Base-by-base conservation (phyloP, 92 coral and sea anemone species). In the Pocillopora meandrina region DNA sequence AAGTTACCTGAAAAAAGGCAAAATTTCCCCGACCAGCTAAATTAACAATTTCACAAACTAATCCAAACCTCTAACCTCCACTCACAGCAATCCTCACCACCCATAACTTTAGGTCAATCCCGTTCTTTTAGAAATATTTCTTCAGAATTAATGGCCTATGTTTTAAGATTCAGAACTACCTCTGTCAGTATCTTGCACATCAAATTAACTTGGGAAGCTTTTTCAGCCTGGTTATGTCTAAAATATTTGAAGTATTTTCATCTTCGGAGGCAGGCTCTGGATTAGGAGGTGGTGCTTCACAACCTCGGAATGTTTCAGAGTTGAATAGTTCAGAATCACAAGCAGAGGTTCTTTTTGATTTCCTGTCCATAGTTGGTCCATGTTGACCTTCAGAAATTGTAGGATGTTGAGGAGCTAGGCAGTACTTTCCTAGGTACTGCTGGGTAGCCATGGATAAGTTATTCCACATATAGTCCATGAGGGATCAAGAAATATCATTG, bases 401-500 rank as follows among this genome's bases (percentile, higher is more conserved):
- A 64, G 61, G 56, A 17, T 78, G 86, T 31, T 17, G 59, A 36
- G 82, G 91, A 23, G 69, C 92, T 57, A 96, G 83, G 86, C 90
- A 89, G 36, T 94, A 96, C 79, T 88, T 94, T 13, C 90, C 93
- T 55, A 96, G 86, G 75, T 94, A 96, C 8, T 94, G 84, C 73
- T 92, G 92, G 5, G 98, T 96, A 19, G 98, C 97, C 86, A 94
- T 77, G 12, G 98, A 96, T 23, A 96, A 76, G 76, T 96, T 94
- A 72, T 93, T 96, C 90, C 95, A 87, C 19, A 98, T 94, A 75
- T 90, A 96, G 65, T 96, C 95, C 60, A 87, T 90, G 12, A 77
- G 68, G 60, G 79, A 60, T 0, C 33, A 0, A 74, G 36, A 49
- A 20, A 77, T 59, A 10, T 56, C 52, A 21, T 83, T 74, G 16